phyloP scores from a whole-genome alignment of 2,888 invertebrate genomes.

The Morinoia aosen region DNA sequence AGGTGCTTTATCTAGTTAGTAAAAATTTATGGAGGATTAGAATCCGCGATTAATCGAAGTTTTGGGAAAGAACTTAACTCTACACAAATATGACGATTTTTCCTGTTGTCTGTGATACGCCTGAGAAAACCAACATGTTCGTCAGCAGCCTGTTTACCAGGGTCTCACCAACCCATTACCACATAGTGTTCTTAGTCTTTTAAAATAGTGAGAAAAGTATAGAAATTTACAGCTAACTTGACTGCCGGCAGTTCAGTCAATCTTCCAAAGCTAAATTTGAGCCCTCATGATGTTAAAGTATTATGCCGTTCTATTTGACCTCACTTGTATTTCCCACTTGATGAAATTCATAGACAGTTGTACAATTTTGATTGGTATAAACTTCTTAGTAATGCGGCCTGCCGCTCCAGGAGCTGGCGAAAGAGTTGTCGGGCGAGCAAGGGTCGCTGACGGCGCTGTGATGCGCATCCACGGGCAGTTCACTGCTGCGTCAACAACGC shows the following conservation, averaged over 20 bases:
- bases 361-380: too few relatives aligned
- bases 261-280: too few relatives aligned
- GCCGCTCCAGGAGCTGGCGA: not conserved
- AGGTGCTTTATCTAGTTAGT: not conserved
- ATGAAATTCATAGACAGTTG: too few relatives aligned
- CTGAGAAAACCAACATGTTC: not conserved
- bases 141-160: not conserved
- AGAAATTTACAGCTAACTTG: too few relatives aligned
- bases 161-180: not conserved
- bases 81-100: not conserved
- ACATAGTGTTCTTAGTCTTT: not conserved
- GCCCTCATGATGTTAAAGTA: too few relatives aligned
- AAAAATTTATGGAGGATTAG: not conserved
- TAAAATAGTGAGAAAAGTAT: not conserved
- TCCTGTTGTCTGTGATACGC: not conserved
- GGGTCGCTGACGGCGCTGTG: constrained; percentile 71
- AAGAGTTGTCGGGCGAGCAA: not conserved
- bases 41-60: not conserved
- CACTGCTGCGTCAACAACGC: constrained; percentile 73
- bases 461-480: constrained; percentile 72
- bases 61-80: not conserved
- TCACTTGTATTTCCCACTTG: too few relatives aligned
- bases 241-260: too few relatives aligned
- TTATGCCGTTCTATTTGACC: too few relatives aligned
- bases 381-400: not conserved